Evolutionary conservation across 92 coral and sea anemone genomes (phyloP).

Genomic region (Phenganax marumi): DNA sequence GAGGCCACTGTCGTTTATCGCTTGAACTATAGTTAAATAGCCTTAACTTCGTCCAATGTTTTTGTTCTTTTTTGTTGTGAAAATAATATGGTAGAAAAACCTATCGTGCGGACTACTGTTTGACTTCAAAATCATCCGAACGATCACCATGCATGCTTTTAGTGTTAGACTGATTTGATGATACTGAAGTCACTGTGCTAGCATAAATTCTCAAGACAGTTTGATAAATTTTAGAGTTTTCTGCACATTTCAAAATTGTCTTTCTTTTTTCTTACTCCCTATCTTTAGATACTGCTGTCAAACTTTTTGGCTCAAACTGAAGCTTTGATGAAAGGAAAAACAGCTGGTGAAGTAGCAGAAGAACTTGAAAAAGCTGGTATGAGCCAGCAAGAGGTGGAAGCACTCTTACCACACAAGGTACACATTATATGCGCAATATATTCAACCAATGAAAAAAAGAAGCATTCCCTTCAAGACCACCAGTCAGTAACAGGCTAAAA

Average conservation of each 20-base stretch:
- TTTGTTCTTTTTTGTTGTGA: too few relatives aligned
- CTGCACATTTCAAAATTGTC: not conserved
- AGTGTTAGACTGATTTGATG: too few relatives aligned
- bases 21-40: too few relatives aligned
- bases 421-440: not conserved
- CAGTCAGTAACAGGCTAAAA: not conserved
- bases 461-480: not conserved
- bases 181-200: too few relatives aligned
- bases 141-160: too few relatives aligned
- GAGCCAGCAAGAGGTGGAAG: conserved; percentile 66
- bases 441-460: not conserved
- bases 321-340: conserved; percentile 97
- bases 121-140: too few relatives aligned
- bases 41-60: too few relatives aligned
- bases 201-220: too few relatives aligned
- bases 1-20: too few relatives aligned
- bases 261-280: not conserved
- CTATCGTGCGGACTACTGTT: too few relatives aligned
- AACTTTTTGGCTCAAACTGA: conserved; percentile 96
- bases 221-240: not conserved
- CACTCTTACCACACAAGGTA: conserved; percentile 83
- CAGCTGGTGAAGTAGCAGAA: conserved; percentile 67
- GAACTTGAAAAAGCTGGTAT: conserved; percentile 79
- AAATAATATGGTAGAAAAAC: too few relatives aligned
- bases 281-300: conserved; percentile 75